Percentiles rank a stretch among this genome's conserved stretches.
phyloP scores from a whole-genome alignment of 2,888 invertebrate genomes.

The Taphrorychus bicolor region DNA sequence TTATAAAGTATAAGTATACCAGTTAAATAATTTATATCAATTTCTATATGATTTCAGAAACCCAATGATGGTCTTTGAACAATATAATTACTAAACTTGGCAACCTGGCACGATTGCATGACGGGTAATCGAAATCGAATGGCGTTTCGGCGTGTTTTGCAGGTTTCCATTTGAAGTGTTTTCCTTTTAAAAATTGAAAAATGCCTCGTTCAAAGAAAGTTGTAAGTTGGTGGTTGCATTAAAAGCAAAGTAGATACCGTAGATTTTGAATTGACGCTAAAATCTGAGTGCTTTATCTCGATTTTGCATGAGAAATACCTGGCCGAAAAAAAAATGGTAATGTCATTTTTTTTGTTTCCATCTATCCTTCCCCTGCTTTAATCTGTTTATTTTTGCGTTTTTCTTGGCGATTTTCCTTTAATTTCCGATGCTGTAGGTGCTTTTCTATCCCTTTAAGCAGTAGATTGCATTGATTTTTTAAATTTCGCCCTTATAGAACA shows the following conservation, averaged over 20 bases:
- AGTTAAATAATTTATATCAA: no score
- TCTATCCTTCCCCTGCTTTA: slow-evolving; percentile 46
- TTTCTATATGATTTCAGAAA: no score
- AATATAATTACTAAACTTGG: slow-evolving; percentile 7
- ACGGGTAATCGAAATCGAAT: slow-evolving; percentile 53
- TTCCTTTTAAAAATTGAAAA: slow-evolving; percentile 48
- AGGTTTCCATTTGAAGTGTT: slow-evolving; percentile 25
- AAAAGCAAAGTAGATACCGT: slow-evolving; percentile 43
- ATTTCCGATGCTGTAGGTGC: slow-evolving; percentile 33
- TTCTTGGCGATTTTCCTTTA: slow-evolving; percentile 44
- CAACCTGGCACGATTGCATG: slow-evolving; percentile 51
- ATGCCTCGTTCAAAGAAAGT: slow-evolving; percentile 60
- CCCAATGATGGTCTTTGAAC: no score
- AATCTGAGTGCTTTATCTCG: slow-evolving; percentile 44
- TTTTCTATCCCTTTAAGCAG: slow-evolving; percentile 26
- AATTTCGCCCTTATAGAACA: slow-evolving; percentile 43
- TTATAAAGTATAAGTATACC: no score
- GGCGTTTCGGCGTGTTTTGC: slow-evolving; percentile 55
- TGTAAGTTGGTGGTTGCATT: slow-evolving; percentile 54
- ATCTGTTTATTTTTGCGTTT: slow-evolving; percentile 54
- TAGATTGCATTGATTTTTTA: slow-evolving; percentile 40
- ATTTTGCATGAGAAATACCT: slow-evolving; percentile 48
- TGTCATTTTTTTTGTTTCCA: slow-evolving; percentile 55
- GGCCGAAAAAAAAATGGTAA: slow-evolving; percentile 57
- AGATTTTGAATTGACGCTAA: slow-evolving; percentile 40